Conservation (phyloP, 2,797 vertebrate species). For the Centropyge bicolor region DNA sequence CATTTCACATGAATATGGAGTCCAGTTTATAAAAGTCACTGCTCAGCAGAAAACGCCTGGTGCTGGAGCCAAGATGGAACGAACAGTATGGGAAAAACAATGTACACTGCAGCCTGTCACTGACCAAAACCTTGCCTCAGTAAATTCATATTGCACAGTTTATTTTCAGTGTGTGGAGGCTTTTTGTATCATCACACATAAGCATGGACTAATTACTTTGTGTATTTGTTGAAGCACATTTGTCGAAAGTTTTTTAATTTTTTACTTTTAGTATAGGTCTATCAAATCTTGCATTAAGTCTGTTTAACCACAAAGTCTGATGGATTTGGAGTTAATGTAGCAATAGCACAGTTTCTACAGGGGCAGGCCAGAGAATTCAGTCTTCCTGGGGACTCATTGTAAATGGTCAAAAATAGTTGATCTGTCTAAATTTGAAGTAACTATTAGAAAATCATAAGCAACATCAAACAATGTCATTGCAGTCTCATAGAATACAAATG, state of each 20-base stretch:
- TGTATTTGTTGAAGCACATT: no score
- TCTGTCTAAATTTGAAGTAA: background rate
- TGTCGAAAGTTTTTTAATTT: no score
- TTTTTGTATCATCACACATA: no score
- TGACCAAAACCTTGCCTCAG: background rate
- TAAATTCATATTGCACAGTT: slow-evolving; percentile 12
- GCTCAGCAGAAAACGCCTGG: slow-evolving; percentile 17
- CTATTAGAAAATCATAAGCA: background rate
- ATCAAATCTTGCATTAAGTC: no score
- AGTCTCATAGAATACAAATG: background rate
- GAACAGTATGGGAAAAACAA: slow-evolving; percentile 2
- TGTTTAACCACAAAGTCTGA: no score
- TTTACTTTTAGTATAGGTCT: no score
- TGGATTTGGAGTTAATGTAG: background rate
- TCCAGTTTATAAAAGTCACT: slow-evolving; percentile 23
- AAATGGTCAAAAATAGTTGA: background rate
- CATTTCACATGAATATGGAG: slow-evolving; percentile 1
- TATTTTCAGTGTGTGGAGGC: background rate
- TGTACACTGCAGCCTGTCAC: background rate
- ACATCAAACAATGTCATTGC: background rate
- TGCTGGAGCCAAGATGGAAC: background rate
- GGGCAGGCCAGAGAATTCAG: background rate
- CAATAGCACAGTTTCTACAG: background rate
- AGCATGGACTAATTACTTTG: no score
- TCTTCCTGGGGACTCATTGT: background rate